Conservation (phyloP, 2,797 vertebrate species). For the Gymnothorax reevesii region DNA sequence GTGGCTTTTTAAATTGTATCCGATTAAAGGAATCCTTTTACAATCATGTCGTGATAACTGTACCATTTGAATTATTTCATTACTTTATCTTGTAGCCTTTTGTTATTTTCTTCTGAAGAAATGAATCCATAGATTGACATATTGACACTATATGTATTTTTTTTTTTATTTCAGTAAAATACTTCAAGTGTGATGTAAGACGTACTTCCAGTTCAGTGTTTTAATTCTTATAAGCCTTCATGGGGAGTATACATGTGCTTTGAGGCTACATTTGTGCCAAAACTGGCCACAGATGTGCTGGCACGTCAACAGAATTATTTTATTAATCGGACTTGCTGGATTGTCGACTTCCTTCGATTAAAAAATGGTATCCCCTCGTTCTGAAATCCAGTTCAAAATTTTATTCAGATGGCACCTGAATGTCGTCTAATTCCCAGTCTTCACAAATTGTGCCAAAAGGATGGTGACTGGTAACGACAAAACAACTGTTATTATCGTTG, state of each 20-base stretch:
- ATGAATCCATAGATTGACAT: constrained; percentile 34
- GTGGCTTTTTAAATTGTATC: constrained; percentile 58
- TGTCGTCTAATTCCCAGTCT: constrained; percentile 10
- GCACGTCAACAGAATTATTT: constrained; percentile 62
- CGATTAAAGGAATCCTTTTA: constrained; percentile 40
- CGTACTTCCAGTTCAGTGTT: constrained; percentile 58
- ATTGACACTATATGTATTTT: constrained; percentile 44
- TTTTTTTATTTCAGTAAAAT: constrained; percentile 47
- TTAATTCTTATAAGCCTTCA: constrained; percentile 47
- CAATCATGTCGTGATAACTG: constrained; percentile 48
- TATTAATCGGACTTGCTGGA: constrained; percentile 42
- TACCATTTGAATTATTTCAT: constrained; percentile 28
- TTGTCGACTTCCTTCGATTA: constrained; percentile 39
- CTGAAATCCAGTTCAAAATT: constrained; percentile 9
- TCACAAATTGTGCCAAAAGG: not conserved
- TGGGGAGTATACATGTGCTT: constrained; percentile 54
- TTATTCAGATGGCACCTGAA: constrained; percentile 27
- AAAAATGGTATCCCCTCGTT: constrained; percentile 54
- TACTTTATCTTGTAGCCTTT: constrained; percentile 36
- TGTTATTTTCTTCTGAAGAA: constrained; percentile 51
- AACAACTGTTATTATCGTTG: not conserved
- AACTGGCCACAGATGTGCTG: constrained; percentile 61
- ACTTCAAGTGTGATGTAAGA: constrained; percentile 49
- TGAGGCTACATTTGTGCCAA: constrained; percentile 64
- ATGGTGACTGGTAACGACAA: constrained; percentile 1